Conservation (phyloP, 2,113 vertebrate species). For the Piprites chloris region DNA sequence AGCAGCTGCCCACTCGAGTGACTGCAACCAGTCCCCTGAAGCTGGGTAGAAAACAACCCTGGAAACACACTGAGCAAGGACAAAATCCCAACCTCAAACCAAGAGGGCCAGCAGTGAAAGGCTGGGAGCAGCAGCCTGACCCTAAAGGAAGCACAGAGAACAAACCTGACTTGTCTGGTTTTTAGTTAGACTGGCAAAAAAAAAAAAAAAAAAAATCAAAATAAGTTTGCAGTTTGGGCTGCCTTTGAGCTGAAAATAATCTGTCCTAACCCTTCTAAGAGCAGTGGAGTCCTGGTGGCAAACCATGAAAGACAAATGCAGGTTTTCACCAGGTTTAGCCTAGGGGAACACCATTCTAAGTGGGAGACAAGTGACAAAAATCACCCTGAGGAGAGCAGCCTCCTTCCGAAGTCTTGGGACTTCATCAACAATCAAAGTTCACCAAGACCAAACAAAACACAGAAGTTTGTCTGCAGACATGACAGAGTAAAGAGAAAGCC, state of each 20-base stretch:
- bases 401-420: background rate
- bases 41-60: background rate
- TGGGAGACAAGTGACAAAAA: background rate
- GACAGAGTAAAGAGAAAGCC: background rate
- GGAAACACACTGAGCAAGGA: background rate
- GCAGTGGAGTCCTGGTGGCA: background rate
- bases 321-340: background rate
- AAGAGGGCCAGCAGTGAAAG: background rate
- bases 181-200: background rate
- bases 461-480: background rate
- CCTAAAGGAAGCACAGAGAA: background rate
- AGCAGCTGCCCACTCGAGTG: background rate
- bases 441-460: background rate
- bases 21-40: background rate
- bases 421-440: background rate
- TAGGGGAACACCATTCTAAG: background rate
- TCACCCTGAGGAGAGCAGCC: fast-evolving
- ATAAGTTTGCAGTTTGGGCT: background rate
- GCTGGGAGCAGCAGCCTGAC: background rate
- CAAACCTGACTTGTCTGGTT: background rate
- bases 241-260: background rate
- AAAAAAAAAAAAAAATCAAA: background rate
- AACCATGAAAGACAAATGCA: background rate
- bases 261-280: background rate
- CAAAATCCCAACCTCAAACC: background rate